Conservation (phyloP, 1,140 invertebrate species). For the Drosophila jambulina region DNA sequence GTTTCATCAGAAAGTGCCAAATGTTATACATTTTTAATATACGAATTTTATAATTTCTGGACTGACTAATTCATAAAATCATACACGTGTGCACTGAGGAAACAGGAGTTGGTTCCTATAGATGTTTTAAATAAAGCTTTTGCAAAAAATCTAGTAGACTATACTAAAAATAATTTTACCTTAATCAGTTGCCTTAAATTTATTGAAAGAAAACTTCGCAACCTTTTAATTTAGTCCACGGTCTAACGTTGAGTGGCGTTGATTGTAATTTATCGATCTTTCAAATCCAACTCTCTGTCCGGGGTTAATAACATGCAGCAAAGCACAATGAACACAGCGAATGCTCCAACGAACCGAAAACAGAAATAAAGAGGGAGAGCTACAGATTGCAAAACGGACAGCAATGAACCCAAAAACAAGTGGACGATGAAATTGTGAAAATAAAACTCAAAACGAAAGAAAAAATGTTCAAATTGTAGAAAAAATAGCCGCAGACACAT, state of each 20-base stretch:
- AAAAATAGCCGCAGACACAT: constrained; percentile 14
- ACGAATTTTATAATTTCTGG: background rate
- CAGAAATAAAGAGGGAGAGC: constrained; percentile 31
- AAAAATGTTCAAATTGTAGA: constrained; percentile 19
- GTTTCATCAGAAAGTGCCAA: constrained; percentile 11
- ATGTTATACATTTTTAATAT: constrained; percentile 10
- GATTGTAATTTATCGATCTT: constrained; percentile 48
- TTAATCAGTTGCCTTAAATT: background rate
- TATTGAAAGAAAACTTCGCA: constrained; percentile 15
- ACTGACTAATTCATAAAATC: background rate
- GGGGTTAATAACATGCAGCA: constrained; percentile 54
- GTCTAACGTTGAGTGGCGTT: constrained; percentile 21
- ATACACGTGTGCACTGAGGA: too few relatives aligned
- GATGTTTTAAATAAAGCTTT: background rate
- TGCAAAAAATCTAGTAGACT: background rate
- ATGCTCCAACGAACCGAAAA: constrained; percentile 54
- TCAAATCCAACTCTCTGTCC: constrained; percentile 26
- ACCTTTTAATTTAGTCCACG: constrained; percentile 9
- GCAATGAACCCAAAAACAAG: constrained; percentile 51
- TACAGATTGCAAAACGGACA: constrained; percentile 50
- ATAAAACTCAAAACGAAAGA: constrained; percentile 30
- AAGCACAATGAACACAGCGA: constrained; percentile 49
- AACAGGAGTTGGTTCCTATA: background rate
- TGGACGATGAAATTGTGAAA: constrained; percentile 56
- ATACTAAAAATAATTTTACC: background rate